Conservation (phyloP, 2,888 invertebrate genomes). For the Drosophila eohydei region DNA sequence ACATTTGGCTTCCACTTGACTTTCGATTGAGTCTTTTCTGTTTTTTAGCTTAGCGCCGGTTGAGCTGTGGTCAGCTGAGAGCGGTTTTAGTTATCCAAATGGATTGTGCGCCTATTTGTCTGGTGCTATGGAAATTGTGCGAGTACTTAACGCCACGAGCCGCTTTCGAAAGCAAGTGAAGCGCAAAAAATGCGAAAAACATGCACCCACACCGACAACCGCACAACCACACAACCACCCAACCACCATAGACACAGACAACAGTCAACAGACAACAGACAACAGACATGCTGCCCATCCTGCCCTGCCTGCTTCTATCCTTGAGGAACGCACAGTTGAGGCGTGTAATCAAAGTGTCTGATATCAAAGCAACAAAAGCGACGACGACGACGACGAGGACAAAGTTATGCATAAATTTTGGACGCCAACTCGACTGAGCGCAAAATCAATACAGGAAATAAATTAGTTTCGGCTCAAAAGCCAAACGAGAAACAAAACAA, state of each 20-base stretch:
- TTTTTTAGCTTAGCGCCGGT: slow-evolving; percentile 1
- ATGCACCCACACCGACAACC: slow-evolving; percentile 45
- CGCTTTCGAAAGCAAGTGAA: slow-evolving; percentile 62
- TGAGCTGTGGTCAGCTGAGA: slow-evolving; percentile 20
- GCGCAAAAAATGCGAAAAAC: slow-evolving; percentile 73
- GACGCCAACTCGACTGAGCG: slow-evolving; percentile 60
- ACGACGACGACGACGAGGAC: slow-evolving; percentile 28
- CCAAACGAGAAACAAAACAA: slow-evolving; percentile 22
- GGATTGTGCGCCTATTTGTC: slow-evolving; percentile 57
- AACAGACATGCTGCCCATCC: background rate
- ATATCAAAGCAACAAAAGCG: slow-evolving; percentile 60
- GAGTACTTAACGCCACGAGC: slow-evolving; percentile 74
- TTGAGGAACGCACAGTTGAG: slow-evolving; percentile 43
- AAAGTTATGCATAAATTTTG: slow-evolving; percentile 76
- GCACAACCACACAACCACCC: slow-evolving; percentile 1
- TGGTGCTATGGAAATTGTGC: slow-evolving; percentile 48
- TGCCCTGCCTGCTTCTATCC: background rate
- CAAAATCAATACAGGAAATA: slow-evolving; percentile 76
- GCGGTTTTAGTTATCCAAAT: slow-evolving; percentile 38
- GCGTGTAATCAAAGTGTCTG: slow-evolving; percentile 77
- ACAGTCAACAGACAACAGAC: background rate
- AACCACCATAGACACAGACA: background rate
- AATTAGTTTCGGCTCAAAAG: slow-evolving; percentile 71
- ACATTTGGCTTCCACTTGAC: slow-evolving; percentile 2
- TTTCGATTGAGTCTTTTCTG: background rate